Evolutionary conservation across 2,797 vertebrate genomes (phyloP), one percentile per base, ranked within the genome.

Genomic region (Eulemur rubriventer): DNA sequence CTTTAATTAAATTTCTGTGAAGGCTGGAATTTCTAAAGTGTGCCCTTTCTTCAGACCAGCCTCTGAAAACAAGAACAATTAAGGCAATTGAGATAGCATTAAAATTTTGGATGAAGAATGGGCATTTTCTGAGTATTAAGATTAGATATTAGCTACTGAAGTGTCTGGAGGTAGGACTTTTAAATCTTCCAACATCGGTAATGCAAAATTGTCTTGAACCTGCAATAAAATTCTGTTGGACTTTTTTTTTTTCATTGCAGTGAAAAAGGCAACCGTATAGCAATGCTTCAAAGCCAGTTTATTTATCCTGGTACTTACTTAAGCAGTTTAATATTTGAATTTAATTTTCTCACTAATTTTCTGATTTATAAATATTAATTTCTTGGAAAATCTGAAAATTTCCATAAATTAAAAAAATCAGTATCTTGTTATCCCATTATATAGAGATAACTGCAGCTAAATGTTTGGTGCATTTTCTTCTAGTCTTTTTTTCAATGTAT

Each of bases 381-480:
- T 96, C 93, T 95, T 95, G 92, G 67, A 89, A 95, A 92, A 88
- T 78, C 91, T 83, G 69, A 96, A 79, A 89, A 91, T 86, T 96
- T 82, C 52, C 38, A 14, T 82, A 95, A 93, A 97, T 30, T 70
- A 89, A 95, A 87, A 81, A 92, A 17, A 79, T 91, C 22, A 94
- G 9, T 96, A 92, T 87, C 65, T 92, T 97, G 86, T 96, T 93
- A 85, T 91, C 80, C 61, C 33, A 85, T 63, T 91, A 72, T 72
- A 63, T 55, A 92, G 91, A 89, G 84, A 84, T 91, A 87, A 96
- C 73, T 93, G 55, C 57, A 96, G 93, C 93, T 92, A 86, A 96
- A 84, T 97, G 96, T 97, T 94, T 95, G 96, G 94, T 95, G 88
- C 96, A 93, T 97, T 97, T 98, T 96, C 93, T 97, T 96, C 78